Evolutionary conservation across 1,140 invertebrate genomes (phyloP).

Genomic region (Phocides pigmalion): DNA sequence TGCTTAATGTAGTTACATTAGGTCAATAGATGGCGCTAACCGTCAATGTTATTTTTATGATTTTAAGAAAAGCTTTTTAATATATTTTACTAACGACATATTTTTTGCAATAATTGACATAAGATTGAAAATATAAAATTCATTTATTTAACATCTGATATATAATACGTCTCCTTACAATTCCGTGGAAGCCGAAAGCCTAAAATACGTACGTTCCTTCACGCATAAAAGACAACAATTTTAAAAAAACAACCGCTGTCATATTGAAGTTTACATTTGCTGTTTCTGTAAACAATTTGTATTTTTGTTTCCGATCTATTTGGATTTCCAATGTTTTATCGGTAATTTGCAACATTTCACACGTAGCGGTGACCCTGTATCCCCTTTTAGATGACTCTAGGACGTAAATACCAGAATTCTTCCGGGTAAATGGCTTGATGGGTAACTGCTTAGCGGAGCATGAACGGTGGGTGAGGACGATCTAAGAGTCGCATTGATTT

Average conservation of each 20-base stretch:
- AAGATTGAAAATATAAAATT: too few relatives aligned
- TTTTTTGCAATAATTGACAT: too few relatives aligned
- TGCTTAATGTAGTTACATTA: too few relatives aligned
- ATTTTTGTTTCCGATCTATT: slow-evolving; percentile 28
- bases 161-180: too few relatives aligned
- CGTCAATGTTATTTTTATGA: too few relatives aligned
- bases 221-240: background rate
- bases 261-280: slow-evolving; percentile 38
- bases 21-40: too few relatives aligned
- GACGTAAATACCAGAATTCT: slow-evolving; percentile 79
- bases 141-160: too few relatives aligned
- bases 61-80: too few relatives aligned
- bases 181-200: background rate
- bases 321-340: slow-evolving; percentile 30
- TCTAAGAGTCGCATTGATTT: slow-evolving; percentile 72
- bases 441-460: slow-evolving; percentile 67
- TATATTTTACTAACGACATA: too few relatives aligned
- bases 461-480: slow-evolving; percentile 58
- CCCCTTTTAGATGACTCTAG: slow-evolving; percentile 73
- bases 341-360: slow-evolving; percentile 24
- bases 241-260: slow-evolving; percentile 43
- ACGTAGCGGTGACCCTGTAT: slow-evolving; percentile 7
- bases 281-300: slow-evolving; percentile 44
- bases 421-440: slow-evolving; percentile 75
- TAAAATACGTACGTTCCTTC: background rate